A percentile compares a stretch with the other conserved stretches of the same genome.
Evolutionary conservation across 2,888 invertebrate genomes (phyloP).

Genomic region (Campaea margaritaria): DNA sequence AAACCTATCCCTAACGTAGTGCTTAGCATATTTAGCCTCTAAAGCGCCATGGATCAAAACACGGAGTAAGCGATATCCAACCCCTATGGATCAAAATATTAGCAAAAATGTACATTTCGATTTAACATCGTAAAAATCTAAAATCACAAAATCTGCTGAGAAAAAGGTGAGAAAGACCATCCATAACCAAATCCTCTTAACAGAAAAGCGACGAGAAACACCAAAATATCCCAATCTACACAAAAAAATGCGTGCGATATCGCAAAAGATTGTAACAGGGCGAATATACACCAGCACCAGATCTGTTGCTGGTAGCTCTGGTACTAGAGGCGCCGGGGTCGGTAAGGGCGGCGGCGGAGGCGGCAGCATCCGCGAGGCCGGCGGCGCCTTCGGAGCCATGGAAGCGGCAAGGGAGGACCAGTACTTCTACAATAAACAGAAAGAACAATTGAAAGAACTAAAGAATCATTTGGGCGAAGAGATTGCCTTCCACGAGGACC

Average conservation of each 20-base stretch:
- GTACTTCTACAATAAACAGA: conserved; percentile 17
- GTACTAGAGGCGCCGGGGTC: background rate
- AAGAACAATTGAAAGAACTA: conserved; percentile 3
- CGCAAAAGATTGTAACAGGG: background rate
- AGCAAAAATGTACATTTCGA: no score
- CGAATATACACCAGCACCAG: background rate
- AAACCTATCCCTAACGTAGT: no score
- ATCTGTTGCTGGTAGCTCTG: background rate
- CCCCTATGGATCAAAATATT: no score
- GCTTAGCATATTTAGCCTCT: no score
- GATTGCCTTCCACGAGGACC: conserved; percentile 14
- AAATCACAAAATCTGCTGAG: background rate
- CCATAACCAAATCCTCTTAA: background rate
- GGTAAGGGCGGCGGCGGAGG: conserved; percentile 16
- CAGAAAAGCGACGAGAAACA: no score
- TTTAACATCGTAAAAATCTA: no score
- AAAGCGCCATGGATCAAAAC: no score
- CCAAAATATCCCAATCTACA: background rate
- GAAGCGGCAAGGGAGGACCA: conserved; percentile 20
- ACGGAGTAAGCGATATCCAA: no score
- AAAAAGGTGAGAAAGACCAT: background rate
- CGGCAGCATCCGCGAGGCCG: conserved; percentile 13
- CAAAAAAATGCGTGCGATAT: background rate
- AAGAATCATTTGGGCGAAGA: conserved; percentile 12
- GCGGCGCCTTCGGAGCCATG: conserved; percentile 16